Evolutionary conservation across 2,113 vertebrate species (phyloP), one percentile per base, ranked within the genome.

Genomic region (Epinephelus cyanopodus): DNA sequence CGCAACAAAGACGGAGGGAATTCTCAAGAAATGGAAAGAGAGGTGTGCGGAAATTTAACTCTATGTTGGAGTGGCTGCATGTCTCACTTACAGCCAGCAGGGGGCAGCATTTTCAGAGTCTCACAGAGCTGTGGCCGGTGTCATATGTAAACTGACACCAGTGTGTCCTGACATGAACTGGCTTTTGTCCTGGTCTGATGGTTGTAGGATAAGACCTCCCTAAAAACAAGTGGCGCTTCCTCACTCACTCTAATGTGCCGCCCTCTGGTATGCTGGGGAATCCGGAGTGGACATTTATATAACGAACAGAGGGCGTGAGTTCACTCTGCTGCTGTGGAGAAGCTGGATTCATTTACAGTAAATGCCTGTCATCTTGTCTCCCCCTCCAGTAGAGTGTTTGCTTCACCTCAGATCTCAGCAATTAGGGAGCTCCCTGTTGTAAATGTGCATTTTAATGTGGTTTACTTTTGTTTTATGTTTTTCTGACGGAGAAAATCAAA

Each of bases 91-190:
- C 0, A 13, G 19, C 48, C 89, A 85, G 60, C 23, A 89, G 87
- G 71, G 29, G 89, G 88, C 69, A 33, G 47, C 3, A 7, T 79
- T 21, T 29, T n/a, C 70, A 48, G 7, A 2, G 19, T 0, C 1
- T 54, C 29, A 47, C 11, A 5, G 0, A 17, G 50, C 56, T 33
- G 19, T 25, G 42, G 25, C 42, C 58, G 74, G 1, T 48, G 23
- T 29, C 4, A 0, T 39, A 42, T 83, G 85, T 81, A 86, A 85
- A 63, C 63, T 62, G 85, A 86, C 66, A 83, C 72, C 63, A 77
- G 61, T 1, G 56, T 12, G 83, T 92, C 87, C 87, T 83, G 13
- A 83, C 1, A 72, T 48, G 63, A 86, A 65, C 77, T 53, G 0
- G 0, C 2, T 13, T 76, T 72, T 15, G 21, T 60, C 5, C 54